These are phyloP conservation scores for Acleris sparsana DNA, from an alignment of 2,888 invertebrate genomes.

Conservation along the genomic window DNA sequence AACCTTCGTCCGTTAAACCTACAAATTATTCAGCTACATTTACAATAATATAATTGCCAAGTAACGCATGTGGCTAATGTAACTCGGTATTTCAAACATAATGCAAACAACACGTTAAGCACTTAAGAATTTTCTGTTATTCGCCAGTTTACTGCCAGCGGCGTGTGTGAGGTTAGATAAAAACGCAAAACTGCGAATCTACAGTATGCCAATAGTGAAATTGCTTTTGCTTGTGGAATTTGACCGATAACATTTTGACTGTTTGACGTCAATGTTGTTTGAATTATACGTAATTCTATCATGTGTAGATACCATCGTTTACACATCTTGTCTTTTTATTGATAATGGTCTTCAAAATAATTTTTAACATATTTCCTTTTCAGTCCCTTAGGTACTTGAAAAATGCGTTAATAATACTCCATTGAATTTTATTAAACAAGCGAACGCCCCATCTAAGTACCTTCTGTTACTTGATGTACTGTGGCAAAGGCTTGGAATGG, in stretches of 20 bases:
- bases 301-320: no score
- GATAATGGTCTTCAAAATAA: no score
- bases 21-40: background rate
- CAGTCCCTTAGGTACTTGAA: no score
- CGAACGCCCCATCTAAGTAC: background rate
- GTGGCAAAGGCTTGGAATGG: slow-evolving; percentile 39
- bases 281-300: no score
- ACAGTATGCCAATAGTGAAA: slow-evolving; percentile 12
- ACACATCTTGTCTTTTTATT: no score
- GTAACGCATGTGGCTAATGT: slow-evolving; percentile 14
- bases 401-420: no score
- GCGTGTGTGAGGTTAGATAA: slow-evolving; percentile 42
- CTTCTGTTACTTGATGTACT: slow-evolving; percentile 38
- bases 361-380: no score
- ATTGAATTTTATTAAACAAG: background rate
- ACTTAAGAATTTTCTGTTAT: slow-evolving; percentile 39
- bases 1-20: background rate
- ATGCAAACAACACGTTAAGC: background rate
- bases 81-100: slow-evolving; percentile 17
- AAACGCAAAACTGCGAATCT: slow-evolving; percentile 34
- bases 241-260: background rate
- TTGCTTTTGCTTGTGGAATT: background rate
- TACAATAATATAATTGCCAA: background rate
- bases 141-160: slow-evolving; percentile 42
- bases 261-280: background rate